A percentile compares a stretch with the other conserved stretches of the same genome.
These are phyloP conservation scores for Papilio protenor DNA, from an alignment of 2,888 invertebrate species.

Conservation along the genomic window DNA sequence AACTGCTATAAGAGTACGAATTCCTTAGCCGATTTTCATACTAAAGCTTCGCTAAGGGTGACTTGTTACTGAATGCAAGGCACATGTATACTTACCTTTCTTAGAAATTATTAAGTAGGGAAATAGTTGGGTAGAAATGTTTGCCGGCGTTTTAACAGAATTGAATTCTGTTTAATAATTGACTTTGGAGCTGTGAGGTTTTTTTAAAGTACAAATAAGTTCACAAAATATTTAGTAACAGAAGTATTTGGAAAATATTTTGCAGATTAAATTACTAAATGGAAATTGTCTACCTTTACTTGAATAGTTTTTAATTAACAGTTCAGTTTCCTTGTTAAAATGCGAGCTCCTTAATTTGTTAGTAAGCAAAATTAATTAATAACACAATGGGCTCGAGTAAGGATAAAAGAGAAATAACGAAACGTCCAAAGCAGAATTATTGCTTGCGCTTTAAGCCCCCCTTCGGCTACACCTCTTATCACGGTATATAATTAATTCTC, in stretches of 20 bases:
- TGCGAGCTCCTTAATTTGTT: conserved; percentile 7
- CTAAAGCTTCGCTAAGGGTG: too few relatives aligned
- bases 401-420: conserved; percentile 25
- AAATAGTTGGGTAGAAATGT: background rate
- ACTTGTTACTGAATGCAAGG: background rate
- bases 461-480: conserved; percentile 15
- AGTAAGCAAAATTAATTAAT: conserved; percentile 34
- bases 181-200: background rate
- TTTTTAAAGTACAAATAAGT: background rate
- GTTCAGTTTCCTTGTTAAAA: background rate
- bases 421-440: conserved; percentile 33
- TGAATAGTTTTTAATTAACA: conserved; percentile 4
- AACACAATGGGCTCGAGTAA: conserved; percentile 30
- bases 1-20: too few relatives aligned
- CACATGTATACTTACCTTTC: background rate
- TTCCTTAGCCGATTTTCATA: too few relatives aligned
- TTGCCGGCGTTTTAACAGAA: conserved; percentile 1
- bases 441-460: conserved; percentile 17
- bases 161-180: background rate
- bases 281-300: background rate
- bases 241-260: background rate
- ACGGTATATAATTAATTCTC: conserved; percentile 38
- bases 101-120: background rate
- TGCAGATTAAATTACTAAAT: background rate
- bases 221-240: background rate